Base-by-base conservation (phyloP, 2,797 vertebrate species). In the Sebastes aleutianus region DNA sequence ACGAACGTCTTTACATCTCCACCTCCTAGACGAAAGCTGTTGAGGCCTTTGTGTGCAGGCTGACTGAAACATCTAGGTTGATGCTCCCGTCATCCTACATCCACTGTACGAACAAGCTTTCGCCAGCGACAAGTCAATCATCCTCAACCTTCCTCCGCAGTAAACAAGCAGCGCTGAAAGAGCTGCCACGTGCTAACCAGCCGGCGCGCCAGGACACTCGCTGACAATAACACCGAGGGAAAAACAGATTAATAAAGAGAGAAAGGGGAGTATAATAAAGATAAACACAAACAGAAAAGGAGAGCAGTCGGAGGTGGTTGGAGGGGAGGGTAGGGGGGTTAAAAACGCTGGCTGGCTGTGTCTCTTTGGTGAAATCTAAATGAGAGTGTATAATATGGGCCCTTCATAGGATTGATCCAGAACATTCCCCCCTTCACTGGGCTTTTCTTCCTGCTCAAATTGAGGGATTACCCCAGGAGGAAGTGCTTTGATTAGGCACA, bases 401-500 rank as follows among this genome's bases (percentile, higher is more conserved):
- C 90, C 92, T 94, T 94, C 90, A 94, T 90, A 85, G 91, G 90
- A 93, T 91, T 92, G 91, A 94, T 93, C 90, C 91, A 91, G 90
- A 92, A 92, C 92, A 90, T 90, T 88, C 87, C 87, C 92, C 92
- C 89, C 91, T 94, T 93, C 91, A 93, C 91, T 91, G 91, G 88
- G 90, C 93, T 92, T 93, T 95, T 95, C 94, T 95, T 95, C 94
- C 93, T 92, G 91, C 93, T 94, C 93, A 95, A 94, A 95, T 94
- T 93, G 94, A 93, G 89, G 95, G 95, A 95, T 96, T 96, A 96
- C 87, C 89, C 88, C 90, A 92, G 90, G 92, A 95, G 95, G 95
- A 96, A 96, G 94, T 93, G 93, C 94, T 96, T 96, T 96, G 95
- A 96, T 95, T 95, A 94, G 91, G 86, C 91, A 96, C 95, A 96